Evolutionary conservation across 2,888 invertebrate genomes (phyloP).

Genomic region (Drosophila niveifrons): DNA sequence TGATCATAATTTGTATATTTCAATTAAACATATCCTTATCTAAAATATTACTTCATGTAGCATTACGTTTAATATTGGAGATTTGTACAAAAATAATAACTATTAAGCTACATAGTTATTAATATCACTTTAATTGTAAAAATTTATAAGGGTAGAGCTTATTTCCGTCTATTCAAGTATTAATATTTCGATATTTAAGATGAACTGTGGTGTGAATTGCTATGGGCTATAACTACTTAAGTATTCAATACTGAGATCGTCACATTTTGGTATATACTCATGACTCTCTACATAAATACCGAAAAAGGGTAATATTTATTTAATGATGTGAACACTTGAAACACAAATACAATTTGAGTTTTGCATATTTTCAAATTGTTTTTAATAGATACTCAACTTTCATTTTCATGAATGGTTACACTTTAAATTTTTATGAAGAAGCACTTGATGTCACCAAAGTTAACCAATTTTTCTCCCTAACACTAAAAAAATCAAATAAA

Average conservation of each 20-base stretch:
- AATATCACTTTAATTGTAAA: slow-evolving; percentile 17
- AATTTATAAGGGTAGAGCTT: slow-evolving; percentile 30
- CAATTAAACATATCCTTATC: slow-evolving; percentile 20
- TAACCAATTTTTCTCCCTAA: too few species aligned
- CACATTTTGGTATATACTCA: not conserved
- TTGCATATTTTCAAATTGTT: too few species aligned
- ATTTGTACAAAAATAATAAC: slow-evolving; percentile 32
- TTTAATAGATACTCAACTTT: too few species aligned
- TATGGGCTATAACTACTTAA: slow-evolving; percentile 1
- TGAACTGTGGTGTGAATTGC: not conserved
- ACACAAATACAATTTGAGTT: too few species aligned
- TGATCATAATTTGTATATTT: slow-evolving; percentile 29
- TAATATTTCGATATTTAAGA: slow-evolving; percentile 1
- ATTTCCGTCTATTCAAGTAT: slow-evolving; percentile 19
- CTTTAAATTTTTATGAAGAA: too few species aligned
- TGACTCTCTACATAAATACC: not conserved
- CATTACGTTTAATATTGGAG: slow-evolving; percentile 21
- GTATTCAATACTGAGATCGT: not conserved
- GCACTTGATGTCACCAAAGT: too few species aligned
- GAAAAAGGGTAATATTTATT: not conserved
- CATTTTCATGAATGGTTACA: too few species aligned
- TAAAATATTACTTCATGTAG: slow-evolving; percentile 29
- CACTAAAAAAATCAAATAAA: too few species aligned
- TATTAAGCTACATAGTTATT: slow-evolving; percentile 32
- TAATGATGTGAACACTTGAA: not conserved